Evolutionary conservation across 2,888 invertebrate genomes (phyloP).

Genomic region (Tethea ocularis): DNA sequence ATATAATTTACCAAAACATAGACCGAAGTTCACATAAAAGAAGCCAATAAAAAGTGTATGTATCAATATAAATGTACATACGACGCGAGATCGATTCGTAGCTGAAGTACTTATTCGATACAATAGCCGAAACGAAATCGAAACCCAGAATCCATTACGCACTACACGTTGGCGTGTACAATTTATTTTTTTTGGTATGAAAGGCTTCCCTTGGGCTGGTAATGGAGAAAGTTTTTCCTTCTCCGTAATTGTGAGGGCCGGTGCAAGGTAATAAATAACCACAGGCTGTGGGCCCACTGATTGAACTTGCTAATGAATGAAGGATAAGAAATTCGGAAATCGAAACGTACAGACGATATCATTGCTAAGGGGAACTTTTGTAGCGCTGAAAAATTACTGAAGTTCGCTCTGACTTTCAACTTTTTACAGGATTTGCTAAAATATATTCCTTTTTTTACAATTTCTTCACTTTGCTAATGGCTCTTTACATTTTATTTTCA

Average conservation of each 20-base stretch:
- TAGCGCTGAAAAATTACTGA: constrained; percentile 69
- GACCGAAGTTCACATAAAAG: not conserved
- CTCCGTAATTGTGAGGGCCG: constrained; percentile 78
- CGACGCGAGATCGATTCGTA: constrained; percentile 7
- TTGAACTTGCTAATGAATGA: constrained; percentile 84
- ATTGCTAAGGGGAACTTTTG: constrained; percentile 47
- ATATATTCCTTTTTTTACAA: not conserved
- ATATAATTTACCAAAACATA: not conserved
- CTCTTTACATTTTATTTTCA: not conserved
- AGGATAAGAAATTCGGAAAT: constrained; percentile 79
- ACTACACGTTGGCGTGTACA: constrained; percentile 66
- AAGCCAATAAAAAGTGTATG: not conserved
- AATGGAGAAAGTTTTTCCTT: constrained; percentile 82
- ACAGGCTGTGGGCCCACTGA: constrained; percentile 73
- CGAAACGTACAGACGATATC: constrained; percentile 57
- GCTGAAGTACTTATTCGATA: constrained; percentile 29
- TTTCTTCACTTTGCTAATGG: not conserved
- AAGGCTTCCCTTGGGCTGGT: constrained; percentile 70
- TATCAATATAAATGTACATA: constrained; percentile 3
- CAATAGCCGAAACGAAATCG: constrained; percentile 58
- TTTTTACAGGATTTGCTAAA: constrained; percentile 7
- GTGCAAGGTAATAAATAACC: constrained; percentile 82
- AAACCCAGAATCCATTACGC: constrained; percentile 75
- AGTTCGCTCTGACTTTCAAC: constrained; percentile 47
- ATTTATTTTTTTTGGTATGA: constrained; percentile 77